Evolutionary conservation across 2,888 invertebrate genomes (phyloP), one percentile per base, ranked within the genome.

Genomic region (Phengaris alcon): DNA sequence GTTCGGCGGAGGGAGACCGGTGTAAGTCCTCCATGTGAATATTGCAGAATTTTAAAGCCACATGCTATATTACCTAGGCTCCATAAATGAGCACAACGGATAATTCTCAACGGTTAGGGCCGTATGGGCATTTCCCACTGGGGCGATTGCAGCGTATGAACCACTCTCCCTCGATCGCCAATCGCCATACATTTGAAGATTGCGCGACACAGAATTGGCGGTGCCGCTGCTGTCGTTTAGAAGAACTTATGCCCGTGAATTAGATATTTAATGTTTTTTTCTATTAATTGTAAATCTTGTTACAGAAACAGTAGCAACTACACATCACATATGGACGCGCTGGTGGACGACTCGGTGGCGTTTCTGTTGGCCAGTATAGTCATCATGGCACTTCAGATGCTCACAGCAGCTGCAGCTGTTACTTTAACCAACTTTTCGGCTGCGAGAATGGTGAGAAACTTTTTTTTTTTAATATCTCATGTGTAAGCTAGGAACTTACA

Each of bases 361-460:
- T 95, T 94, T 81, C 94, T 90, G 0, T 79, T 86, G 2, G 94
- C 94, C 48, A 94, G 94, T 78, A 83, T 90, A 0, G 88, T 88
- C 48, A 84, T 95, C 75, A 94, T 95, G 79, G 83, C 85, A 5
- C 77, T 90, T 15, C 94, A 95, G 84, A 84, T 95, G 68, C 51
- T 88, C n/a, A 85, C 92, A 3, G 94, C 94, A 0, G 91, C 94
- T 13, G 79, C 87, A 13, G 94, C 94, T 57, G 94, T 95, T 48
- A 90, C 93, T 44, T 85, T 94, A 44, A 88, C 95, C 64, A 94
- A 95, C 84, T 90, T 94, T 84, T 92, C 95, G 0, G 94, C 95
- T 0, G 88, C 90, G 10, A 88, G 90, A 77, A 91, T 93, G 91
- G 93, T 93, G 22, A 72, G 22, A 13, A 15, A 64, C 22, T 22